A percentile compares a stretch with the other conserved stretches of the same genome.
Conservation (phyloP, 1,140 invertebrate genomes). For the Diprion similis region DNA sequence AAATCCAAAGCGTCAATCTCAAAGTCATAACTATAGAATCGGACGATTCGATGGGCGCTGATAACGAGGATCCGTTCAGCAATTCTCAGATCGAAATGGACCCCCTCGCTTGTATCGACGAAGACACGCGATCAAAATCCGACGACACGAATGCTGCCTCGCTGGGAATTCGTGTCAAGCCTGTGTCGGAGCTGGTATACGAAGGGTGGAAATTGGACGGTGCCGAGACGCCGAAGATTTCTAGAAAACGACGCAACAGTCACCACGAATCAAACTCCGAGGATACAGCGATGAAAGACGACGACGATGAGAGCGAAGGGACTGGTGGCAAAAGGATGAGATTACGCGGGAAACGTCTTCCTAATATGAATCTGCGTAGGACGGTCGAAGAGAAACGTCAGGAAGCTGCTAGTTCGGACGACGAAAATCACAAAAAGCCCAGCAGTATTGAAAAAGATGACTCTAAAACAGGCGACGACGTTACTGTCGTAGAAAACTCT, state of each 20-base stretch:
- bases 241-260: conserved; percentile 52
- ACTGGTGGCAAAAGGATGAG: conserved; percentile 63
- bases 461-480: conserved; percentile 33
- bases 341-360: conserved; percentile 58
- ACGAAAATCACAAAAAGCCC: conserved; percentile 37
- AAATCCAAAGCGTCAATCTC: conserved; percentile 34
- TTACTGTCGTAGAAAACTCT: conserved; percentile 21
- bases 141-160: conserved; percentile 24
- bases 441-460: conserved; percentile 21
- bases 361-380: conserved; percentile 63
- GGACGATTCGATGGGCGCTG: conserved; percentile 48
- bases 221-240: conserved; percentile 34
- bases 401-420: conserved; percentile 50
- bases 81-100: conserved; percentile 41
- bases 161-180: conserved; percentile 50
- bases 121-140: conserved; percentile 26
- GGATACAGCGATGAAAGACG: conserved; percentile 34
- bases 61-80: conserved; percentile 48
- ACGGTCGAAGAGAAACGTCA: conserved; percentile 64
- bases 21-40: conserved; percentile 31
- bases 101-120: conserved; percentile 43
- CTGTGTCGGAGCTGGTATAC: conserved; percentile 48
- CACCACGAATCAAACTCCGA: conserved; percentile 49
- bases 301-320: conserved; percentile 50
- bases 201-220: conserved; percentile 51